Evolutionary conservation across 2,113 vertebrate species (phyloP).

Genomic region (Taurulus bubalis): DNA sequence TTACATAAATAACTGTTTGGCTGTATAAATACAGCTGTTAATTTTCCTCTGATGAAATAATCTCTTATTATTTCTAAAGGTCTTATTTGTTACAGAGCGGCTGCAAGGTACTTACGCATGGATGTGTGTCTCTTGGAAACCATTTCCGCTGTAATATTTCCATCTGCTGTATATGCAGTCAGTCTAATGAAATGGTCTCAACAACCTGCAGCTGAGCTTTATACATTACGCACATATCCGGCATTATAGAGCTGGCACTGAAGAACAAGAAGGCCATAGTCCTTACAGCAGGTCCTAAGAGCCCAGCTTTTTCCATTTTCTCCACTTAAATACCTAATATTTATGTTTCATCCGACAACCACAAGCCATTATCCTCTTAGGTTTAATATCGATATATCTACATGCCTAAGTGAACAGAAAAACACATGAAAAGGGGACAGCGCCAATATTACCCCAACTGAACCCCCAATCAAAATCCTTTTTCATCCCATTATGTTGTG

Average conservation of each 20-base stretch:
- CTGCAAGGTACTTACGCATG: neutral
- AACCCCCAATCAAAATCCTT: constrained; percentile 61
- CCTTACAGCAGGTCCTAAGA: constrained; percentile 14
- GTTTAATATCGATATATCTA: constrained; percentile 53
- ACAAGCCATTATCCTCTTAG: constrained; percentile 42
- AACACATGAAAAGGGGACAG: constrained; percentile 30
- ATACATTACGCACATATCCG: constrained; percentile 20
- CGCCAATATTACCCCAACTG: constrained; percentile 37
- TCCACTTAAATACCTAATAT: constrained; percentile 45
- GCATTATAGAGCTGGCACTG: constrained; percentile 26
- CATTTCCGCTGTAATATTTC: constrained; percentile 4
- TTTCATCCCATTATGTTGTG: constrained; percentile 59
- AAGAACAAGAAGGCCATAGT: constrained; percentile 38
- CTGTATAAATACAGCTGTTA: constrained; percentile 6
- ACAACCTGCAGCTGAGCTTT: constrained; percentile 23
- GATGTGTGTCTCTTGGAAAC: neutral
- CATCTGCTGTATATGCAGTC: constrained; percentile 16
- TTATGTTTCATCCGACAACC: constrained; percentile 41
- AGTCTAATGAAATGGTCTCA: constrained; percentile 20
- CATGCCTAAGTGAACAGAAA: constrained; percentile 49
- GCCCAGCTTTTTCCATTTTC: constrained; percentile 35
- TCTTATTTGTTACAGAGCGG: neutral
- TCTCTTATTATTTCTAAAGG: neutral
- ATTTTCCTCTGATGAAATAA: constrained; percentile 2
- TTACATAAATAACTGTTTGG: constrained; percentile 4